phyloP scores from a whole-genome alignment of 1,140 invertebrate species.

The Whitmania pigra region DNA sequence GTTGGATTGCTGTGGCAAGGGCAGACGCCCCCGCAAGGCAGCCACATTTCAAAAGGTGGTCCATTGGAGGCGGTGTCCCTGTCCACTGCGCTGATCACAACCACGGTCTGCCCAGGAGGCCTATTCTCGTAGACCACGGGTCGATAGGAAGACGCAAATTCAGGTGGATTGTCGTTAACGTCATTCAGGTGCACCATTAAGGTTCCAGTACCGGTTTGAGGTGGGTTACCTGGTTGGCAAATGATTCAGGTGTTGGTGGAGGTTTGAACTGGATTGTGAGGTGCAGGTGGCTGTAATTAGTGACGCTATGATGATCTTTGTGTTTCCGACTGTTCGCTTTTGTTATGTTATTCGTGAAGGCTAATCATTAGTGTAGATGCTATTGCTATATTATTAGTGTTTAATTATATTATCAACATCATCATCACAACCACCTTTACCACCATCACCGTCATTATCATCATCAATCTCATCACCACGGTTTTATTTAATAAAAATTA shows the following conservation, averaged over 20 bases:
- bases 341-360: no score
- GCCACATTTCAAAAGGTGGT: slow-evolving; percentile 63
- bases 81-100: slow-evolving; percentile 45
- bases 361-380: no score
- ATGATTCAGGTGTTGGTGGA: neutral
- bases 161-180: slow-evolving; percentile 83
- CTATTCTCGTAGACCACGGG: slow-evolving; percentile 81
- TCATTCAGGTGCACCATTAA: slow-evolving; percentile 86
- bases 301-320: neutral
- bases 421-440: no score
- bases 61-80: slow-evolving; percentile 52
- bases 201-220: slow-evolving; percentile 86
- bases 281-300: no score
- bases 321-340: neutral
- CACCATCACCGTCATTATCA: neutral
- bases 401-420: no score
- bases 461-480: neutral
- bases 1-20: slow-evolving; percentile 21
- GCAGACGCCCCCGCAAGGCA: slow-evolving; percentile 20
- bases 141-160: slow-evolving; percentile 70
- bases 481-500: neutral
- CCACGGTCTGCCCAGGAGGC: slow-evolving; percentile 66
- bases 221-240: slow-evolving; percentile 52
- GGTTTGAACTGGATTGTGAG: no score
- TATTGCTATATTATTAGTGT: no score